A percentile compares a stretch with the other conserved stretches of the same genome.
phyloP scores from a whole-genome alignment of 1,140 invertebrate species.

The Coptotermes formosanus region DNA sequence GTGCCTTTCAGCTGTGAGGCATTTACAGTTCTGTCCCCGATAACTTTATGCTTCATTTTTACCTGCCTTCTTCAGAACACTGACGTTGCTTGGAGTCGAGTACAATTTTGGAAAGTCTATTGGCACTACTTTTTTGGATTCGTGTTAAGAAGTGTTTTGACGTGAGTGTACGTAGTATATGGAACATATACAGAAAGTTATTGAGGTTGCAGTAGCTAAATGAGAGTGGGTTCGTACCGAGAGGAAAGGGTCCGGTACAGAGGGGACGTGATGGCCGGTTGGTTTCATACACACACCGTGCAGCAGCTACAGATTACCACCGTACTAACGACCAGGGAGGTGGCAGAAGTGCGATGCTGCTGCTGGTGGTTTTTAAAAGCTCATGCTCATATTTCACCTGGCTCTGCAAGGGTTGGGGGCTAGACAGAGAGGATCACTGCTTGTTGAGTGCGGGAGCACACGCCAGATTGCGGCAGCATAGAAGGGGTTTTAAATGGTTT shows the following conservation, averaged over 20 bases:
- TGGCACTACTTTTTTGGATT: too few relatives aligned
- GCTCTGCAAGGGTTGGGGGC: background rate
- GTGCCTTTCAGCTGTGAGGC: too few relatives aligned
- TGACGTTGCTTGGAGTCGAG: too few relatives aligned
- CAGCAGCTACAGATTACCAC: constrained; percentile 2
- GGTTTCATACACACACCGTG: background rate
- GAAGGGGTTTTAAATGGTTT: constrained; percentile 25
- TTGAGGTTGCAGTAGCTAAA: background rate
- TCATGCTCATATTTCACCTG: constrained; percentile 19
- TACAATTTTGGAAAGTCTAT: too few relatives aligned
- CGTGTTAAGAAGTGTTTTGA: background rate
- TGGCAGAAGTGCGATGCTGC: background rate
- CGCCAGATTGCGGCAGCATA: constrained; percentile 3
- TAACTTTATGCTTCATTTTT: too few relatives aligned
- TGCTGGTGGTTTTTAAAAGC: constrained; percentile 23
- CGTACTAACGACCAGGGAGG: constrained; percentile 1
- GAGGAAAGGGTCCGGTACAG: background rate
- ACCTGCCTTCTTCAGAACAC: too few relatives aligned
- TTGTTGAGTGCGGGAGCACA: constrained; percentile 12
- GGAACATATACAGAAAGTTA: background rate
- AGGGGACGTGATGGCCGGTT: constrained; percentile 3
- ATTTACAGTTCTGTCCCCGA: too few relatives aligned
- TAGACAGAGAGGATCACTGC: background rate
- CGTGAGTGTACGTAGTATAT: background rate
- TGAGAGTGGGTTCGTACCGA: background rate